Conservation (phyloP, 1,140 invertebrate species). For the Glomeris maerens region DNA sequence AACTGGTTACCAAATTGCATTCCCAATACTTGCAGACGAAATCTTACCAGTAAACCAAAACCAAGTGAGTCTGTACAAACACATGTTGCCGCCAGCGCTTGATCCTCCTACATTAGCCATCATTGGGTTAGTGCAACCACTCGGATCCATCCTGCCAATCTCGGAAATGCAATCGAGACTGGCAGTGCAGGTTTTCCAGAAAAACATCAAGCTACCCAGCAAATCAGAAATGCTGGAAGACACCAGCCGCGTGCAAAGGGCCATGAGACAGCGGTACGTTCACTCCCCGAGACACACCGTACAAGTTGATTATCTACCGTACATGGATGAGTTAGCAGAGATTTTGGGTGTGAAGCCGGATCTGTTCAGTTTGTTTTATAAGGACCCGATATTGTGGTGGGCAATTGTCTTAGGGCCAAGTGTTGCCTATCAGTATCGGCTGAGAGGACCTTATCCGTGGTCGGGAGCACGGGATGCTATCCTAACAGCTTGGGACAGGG, state of each 20-base stretch:
- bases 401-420: neutral
- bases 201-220: neutral
- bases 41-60: slow-evolving; percentile 1
- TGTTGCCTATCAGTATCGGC: slow-evolving; percentile 10
- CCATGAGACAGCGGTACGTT: neutral
- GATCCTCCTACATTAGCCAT: slow-evolving; percentile 18
- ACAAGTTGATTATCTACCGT: neutral
- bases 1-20: slow-evolving; percentile 15
- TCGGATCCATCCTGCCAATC: slow-evolving; percentile 7
- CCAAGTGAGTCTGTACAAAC: slow-evolving; percentile 8
- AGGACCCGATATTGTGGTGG: neutral
- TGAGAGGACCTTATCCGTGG: slow-evolving; percentile 5
- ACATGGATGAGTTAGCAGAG: neutral
- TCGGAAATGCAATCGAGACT: slow-evolving; percentile 12
- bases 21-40: slow-evolving; percentile 16
- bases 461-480: slow-evolving; percentile 1
- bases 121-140: slow-evolving; percentile 13
- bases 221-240: neutral
- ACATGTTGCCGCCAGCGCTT: slow-evolving; percentile 10
- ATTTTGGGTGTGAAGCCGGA: neutral
- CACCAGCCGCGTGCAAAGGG: neutral
- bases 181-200: neutral
- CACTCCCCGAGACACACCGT: neutral
- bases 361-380: neutral
- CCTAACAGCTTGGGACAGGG: neutral